These are phyloP conservation scores for Drosophila setifemur DNA, from an alignment of 1,140 invertebrate species.

Conservation along the genomic window DNA sequence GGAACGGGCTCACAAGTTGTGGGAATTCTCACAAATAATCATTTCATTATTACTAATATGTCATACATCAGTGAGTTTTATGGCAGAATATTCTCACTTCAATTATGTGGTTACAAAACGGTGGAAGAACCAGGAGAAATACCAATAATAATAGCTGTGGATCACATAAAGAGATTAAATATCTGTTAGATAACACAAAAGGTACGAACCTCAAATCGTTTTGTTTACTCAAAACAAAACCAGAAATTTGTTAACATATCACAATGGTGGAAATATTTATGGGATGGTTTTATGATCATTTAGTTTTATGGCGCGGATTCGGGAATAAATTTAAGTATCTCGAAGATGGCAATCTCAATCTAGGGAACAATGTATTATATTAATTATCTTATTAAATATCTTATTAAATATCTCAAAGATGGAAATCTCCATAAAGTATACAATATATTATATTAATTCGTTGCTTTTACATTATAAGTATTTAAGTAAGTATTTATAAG, in stretches of 20 bases:
- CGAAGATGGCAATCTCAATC: too few relatives aligned
- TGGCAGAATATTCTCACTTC: conserved; percentile 27
- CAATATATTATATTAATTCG: not conserved
- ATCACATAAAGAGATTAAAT: not conserved
- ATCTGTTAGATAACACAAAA: not conserved
- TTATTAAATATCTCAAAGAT: not conserved
- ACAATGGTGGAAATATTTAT: conserved; percentile 11
- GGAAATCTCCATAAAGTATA: too few relatives aligned
- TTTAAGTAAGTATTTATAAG: not conserved
- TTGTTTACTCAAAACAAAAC: conserved; percentile 12
- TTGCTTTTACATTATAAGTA: not conserved
- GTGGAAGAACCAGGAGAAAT: conserved; percentile 1
- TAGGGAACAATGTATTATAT: too few relatives aligned
- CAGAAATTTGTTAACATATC: conserved; percentile 19
- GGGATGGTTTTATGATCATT: conserved; percentile 12
- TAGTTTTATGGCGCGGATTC: conserved; percentile 13
- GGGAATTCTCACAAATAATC: conserved; percentile 21
- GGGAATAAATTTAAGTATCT: conserved; percentile 17
- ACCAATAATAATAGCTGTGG: conserved; percentile 9
- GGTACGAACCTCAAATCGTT: not conserved
- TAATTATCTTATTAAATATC: too few relatives aligned
- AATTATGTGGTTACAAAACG: conserved; percentile 8
- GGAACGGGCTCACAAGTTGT: conserved; percentile 9
- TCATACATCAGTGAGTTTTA: conserved; percentile 18
- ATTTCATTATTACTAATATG: conserved; percentile 16